These are phyloP conservation scores for Melieria omissa DNA, from an alignment of 2,888 invertebrate genomes.

Conservation along the genomic window DNA sequence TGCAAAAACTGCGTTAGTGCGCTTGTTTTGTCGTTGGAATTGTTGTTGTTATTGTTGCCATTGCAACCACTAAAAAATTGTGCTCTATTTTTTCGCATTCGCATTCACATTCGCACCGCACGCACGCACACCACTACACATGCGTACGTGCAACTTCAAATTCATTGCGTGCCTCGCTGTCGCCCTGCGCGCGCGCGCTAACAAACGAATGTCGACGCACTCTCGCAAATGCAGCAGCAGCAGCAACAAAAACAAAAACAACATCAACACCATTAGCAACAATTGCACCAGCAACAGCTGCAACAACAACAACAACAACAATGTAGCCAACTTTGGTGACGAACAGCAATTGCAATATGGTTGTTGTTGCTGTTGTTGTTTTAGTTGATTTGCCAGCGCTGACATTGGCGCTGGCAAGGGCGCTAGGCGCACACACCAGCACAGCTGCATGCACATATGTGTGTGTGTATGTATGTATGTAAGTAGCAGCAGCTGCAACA, in stretches of 20 bases:
- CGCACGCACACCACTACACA: background rate
- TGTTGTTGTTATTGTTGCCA: constrained; percentile 19
- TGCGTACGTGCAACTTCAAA: constrained; percentile 39
- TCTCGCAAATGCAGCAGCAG: background rate
- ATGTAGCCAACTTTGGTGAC: background rate
- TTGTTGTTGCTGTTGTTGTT: constrained; percentile 2
- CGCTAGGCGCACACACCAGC: background rate
- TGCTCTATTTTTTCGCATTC: constrained; percentile 17
- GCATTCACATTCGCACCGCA: background rate
- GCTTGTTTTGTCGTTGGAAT: constrained; percentile 12
- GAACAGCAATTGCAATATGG: background rate
- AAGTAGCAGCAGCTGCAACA: background rate
- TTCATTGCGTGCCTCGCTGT: constrained; percentile 42
- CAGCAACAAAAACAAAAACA: constrained; percentile 7
- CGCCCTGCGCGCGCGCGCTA: background rate
- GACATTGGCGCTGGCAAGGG: background rate
- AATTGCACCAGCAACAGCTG: constrained; percentile 5
- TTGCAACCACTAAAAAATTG: constrained; percentile 1
- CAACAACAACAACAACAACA: constrained; percentile 3
- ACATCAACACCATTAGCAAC: background rate
- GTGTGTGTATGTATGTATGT: background rate
- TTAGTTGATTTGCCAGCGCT: background rate
- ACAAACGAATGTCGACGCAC: no score
- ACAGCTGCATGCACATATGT: background rate
- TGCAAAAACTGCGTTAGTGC: constrained; percentile 33